Conservation (phyloP, 2,888 invertebrate genomes). For the Euphydryas editha region DNA sequence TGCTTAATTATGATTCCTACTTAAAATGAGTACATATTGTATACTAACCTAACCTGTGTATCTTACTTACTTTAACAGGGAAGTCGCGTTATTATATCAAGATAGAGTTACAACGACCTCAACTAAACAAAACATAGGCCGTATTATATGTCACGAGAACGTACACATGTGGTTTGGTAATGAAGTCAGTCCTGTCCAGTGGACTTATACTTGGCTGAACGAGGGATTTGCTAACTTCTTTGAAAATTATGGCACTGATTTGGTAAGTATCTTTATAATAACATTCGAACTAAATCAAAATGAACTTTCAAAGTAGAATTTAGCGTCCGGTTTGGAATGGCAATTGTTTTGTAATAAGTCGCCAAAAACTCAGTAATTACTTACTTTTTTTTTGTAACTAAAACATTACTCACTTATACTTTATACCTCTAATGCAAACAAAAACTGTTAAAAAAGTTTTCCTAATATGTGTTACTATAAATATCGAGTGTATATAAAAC, state of each 20-base stretch:
- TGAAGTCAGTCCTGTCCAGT: constrained; percentile 87
- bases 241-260: constrained; percentile 84
- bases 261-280: constrained; percentile 61
- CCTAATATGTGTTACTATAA: too few relatives aligned
- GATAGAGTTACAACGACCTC: constrained; percentile 71
- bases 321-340: background rate
- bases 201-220: constrained; percentile 89
- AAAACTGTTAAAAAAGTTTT: too few relatives aligned
- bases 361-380: too few relatives aligned
- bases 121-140: constrained; percentile 73
- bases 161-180: constrained; percentile 93
- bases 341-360: too few relatives aligned
- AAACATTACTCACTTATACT: too few relatives aligned
- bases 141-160: constrained; percentile 83
- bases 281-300: background rate
- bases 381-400: too few relatives aligned
- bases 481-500: too few relatives aligned
- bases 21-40: too few relatives aligned
- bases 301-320: background rate
- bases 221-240: constrained; percentile 87
- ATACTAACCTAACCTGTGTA: too few relatives aligned
- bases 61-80: constrained; percentile 54
- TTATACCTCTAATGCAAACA: too few relatives aligned
- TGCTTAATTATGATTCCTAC: too few relatives aligned
- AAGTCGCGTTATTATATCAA: constrained; percentile 70